These are phyloP conservation scores for Vanessa cardui DNA, from an alignment of 2,888 invertebrate genomes.

Conservation along the genomic window DNA sequence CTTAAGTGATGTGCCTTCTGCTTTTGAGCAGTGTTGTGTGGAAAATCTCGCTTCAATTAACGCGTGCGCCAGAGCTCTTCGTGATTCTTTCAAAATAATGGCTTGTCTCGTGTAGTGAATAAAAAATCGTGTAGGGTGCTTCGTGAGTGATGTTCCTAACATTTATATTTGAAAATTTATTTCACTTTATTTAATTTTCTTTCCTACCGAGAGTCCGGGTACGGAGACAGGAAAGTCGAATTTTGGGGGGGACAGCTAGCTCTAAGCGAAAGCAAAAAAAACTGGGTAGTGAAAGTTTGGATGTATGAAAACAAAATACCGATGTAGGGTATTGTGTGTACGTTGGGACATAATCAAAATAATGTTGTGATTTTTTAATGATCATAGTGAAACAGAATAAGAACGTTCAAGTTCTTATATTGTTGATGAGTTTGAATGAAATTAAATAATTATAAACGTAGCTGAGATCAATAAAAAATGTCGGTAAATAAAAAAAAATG, in stretches of 20 bases:
- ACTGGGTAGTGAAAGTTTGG: conserved; percentile 7
- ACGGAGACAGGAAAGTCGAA: conserved; percentile 81
- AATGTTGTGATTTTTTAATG: not conserved
- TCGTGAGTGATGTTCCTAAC: conserved; percentile 80
- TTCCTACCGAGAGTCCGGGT: conserved; percentile 78
- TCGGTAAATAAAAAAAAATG: not conserved
- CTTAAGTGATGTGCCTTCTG: conserved; percentile 73
- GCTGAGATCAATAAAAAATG: not conserved
- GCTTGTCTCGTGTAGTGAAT: conserved; percentile 59
- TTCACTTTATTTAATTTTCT: conserved; percentile 59
- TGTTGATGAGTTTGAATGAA: not conserved
- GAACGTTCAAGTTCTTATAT: not conserved
- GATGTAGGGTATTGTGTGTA: not conserved
- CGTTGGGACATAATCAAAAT: not conserved
- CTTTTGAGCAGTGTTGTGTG: conserved; percentile 80
- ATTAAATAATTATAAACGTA: not conserved
- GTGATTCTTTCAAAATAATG: conserved; percentile 47
- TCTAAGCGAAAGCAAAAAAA: conserved; percentile 59
- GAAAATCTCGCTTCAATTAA: conserved; percentile 64
- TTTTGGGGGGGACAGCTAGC: conserved; percentile 61
- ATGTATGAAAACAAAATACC: conserved; percentile 1
- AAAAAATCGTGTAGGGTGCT: conserved; percentile 74
- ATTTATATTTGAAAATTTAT: conserved; percentile 80
- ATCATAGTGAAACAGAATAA: not conserved
- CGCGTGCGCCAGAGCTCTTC: conserved; percentile 73